phyloP scores from a whole-genome alignment of 2,797 vertebrate genomes.

The Micromesistius poutassou region DNA sequence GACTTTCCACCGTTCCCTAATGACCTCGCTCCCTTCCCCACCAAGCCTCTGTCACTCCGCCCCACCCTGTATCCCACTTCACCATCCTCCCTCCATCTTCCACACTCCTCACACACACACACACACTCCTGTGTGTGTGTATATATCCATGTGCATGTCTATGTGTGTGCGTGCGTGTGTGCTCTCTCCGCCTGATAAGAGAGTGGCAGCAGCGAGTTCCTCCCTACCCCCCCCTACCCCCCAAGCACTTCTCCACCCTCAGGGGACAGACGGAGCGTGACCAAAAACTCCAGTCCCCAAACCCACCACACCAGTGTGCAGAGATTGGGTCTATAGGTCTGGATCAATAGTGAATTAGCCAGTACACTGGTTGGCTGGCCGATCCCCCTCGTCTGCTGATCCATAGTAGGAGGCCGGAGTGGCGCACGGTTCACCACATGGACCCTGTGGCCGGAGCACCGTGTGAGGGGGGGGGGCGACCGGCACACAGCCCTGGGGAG shows the following conservation, averaged over 20 bases:
- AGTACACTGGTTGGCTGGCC: slow-evolving; percentile 64
- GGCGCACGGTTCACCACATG: no score
- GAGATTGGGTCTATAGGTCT: slow-evolving; percentile 56
- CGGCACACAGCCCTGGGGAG: no score
- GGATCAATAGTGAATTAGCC: slow-evolving; percentile 83
- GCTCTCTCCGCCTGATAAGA: slow-evolving; percentile 65
- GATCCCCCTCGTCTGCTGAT: slow-evolving; percentile 66
- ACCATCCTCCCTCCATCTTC: slow-evolving; percentile 28
- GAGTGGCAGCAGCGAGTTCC: slow-evolving; percentile 41
- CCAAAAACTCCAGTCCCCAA: slow-evolving; percentile 73
- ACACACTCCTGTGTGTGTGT: slow-evolving; percentile 47
- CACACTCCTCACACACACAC: no score
- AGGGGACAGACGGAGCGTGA: slow-evolving; percentile 65
- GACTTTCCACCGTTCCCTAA: slow-evolving; percentile 61
- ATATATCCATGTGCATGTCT: no score
- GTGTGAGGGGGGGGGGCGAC: no score
- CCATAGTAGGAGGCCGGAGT: slow-evolving; percentile 55
- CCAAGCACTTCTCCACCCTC: slow-evolving; percentile 43
- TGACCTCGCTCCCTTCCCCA: slow-evolving; percentile 15
- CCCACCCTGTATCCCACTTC: slow-evolving; percentile 44
- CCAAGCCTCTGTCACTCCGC: slow-evolving; percentile 49
- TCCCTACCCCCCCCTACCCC: slow-evolving; percentile 38
- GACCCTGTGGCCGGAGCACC: no score
- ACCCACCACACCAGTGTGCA: slow-evolving; percentile 73
- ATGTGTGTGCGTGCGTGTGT: slow-evolving; percentile 52